Percentiles rank a stretch among this genome's conserved stretches.
Conservation (phyloP, 2,797 vertebrate genomes). For the Linurgus olivaceus region DNA sequence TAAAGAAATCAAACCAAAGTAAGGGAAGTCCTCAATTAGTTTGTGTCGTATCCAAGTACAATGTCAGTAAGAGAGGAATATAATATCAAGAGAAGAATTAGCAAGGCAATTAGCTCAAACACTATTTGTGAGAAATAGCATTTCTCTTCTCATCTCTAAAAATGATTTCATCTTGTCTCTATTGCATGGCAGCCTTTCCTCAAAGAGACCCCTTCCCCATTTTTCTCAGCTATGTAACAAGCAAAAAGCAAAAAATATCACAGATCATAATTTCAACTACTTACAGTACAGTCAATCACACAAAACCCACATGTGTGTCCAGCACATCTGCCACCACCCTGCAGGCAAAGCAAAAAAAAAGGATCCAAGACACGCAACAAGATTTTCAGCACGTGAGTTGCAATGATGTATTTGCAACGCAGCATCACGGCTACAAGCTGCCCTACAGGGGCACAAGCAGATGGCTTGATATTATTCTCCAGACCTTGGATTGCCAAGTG, state of each 20-base stretch:
- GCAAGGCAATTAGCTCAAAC: not conserved
- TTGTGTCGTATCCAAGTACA: not conserved
- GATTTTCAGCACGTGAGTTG: not conserved
- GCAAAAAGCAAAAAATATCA: not conserved
- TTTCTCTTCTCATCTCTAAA: not conserved
- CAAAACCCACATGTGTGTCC: not conserved
- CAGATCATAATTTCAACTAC: not conserved
- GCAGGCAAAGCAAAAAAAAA: not conserved
- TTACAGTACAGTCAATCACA: not conserved
- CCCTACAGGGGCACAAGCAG: conserved; percentile 47
- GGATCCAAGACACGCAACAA: not conserved
- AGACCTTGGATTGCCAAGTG: conserved; percentile 16
- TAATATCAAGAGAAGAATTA: not conserved
- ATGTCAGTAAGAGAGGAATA: not conserved
- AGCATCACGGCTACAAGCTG: not conserved
- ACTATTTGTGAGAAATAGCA: not conserved
- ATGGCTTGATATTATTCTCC: conserved; percentile 44
- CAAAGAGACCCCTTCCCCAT: not conserved
- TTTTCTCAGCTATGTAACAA: not conserved
- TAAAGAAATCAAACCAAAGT: not conserved
- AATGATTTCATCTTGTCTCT: not conserved
- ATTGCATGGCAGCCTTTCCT: not conserved
- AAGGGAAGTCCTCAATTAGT: not conserved
- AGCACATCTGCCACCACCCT: not conserved
- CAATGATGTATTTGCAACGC: not conserved